A percentile compares a stretch with the other conserved stretches of the same genome.
Evolutionary conservation across 2,113 vertebrate genomes (phyloP).

Genomic region (Varanus komodoensis): DNA sequence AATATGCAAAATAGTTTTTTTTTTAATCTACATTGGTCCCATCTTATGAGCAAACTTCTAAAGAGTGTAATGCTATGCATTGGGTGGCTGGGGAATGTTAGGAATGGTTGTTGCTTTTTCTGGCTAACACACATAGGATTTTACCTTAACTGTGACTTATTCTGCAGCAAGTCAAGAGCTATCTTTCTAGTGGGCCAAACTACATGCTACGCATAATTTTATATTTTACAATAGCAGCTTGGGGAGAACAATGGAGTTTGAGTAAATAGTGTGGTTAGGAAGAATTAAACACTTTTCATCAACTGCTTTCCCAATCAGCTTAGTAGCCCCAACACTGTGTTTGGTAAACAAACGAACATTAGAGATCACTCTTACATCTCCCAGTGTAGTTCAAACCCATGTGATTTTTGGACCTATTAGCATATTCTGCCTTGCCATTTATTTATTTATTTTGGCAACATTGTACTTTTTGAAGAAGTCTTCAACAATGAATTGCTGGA

Average conservation of each 20-base stretch:
- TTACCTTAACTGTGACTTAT: neutral
- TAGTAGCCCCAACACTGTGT: neutral
- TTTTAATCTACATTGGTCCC: neutral
- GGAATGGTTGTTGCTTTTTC: no score
- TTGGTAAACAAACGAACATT: neutral
- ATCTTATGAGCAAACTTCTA: no score
- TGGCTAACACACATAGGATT: no score
- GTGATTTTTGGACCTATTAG: slow-evolving; percentile 21
- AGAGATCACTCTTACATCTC: neutral
- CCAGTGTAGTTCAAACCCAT: neutral
- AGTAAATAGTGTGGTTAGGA: neutral
- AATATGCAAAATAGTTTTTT: neutral
- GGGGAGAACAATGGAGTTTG: neutral
- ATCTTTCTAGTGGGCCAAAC: slow-evolving; percentile 10
- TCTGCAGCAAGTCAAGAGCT: neutral
- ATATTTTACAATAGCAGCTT: neutral
- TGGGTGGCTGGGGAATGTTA: no score
- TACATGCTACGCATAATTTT: neutral
- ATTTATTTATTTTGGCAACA: neutral
- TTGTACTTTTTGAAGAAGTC: slow-evolving; percentile 50
- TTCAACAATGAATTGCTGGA: slow-evolving; percentile 28
- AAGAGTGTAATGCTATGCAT: no score
- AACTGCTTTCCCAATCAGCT: neutral
- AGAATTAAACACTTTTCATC: neutral
- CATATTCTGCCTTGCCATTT: slow-evolving; percentile 37